Evolutionary conservation across 2,797 vertebrate genomes (phyloP).

Genomic region (Dipus sagitta): DNA sequence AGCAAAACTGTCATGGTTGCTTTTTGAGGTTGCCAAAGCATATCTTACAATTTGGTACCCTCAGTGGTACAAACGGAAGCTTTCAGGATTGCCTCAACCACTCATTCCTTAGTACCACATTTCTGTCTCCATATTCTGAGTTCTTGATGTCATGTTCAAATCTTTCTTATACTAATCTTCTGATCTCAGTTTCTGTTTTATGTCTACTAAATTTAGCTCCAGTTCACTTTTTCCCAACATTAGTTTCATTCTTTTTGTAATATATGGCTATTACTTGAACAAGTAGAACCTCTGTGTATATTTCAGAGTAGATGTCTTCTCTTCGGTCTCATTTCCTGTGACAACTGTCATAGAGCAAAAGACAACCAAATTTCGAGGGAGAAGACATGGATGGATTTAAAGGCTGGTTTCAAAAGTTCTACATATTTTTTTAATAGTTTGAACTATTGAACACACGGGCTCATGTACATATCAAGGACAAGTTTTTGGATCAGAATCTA

Average conservation of each 20-base stretch:
- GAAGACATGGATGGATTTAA: neutral
- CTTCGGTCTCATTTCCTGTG: neutral
- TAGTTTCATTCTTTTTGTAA: neutral
- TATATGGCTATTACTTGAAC: neutral
- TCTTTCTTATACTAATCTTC: neutral
- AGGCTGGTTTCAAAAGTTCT: neutral
- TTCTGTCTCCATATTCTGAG: neutral
- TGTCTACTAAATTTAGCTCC: slow-evolving; percentile 1
- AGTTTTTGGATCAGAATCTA: slow-evolving; percentile 19
- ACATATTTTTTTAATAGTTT: neutral
- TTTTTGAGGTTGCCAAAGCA: neutral
- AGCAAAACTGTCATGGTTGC: neutral
- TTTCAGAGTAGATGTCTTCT: neutral
- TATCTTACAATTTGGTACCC: neutral
- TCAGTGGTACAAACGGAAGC: neutral
- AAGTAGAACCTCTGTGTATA: neutral
- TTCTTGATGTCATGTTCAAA: neutral
- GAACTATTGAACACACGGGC: neutral
- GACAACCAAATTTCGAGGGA: neutral
- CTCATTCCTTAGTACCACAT: neutral
- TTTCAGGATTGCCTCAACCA: neutral
- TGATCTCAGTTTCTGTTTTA: neutral
- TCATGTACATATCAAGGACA: neutral
- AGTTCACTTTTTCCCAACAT: neutral
- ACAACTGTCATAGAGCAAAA: neutral